phyloP scores from a whole-genome alignment of 2,113 vertebrate genomes.

The Stegostoma tigrinum region DNA sequence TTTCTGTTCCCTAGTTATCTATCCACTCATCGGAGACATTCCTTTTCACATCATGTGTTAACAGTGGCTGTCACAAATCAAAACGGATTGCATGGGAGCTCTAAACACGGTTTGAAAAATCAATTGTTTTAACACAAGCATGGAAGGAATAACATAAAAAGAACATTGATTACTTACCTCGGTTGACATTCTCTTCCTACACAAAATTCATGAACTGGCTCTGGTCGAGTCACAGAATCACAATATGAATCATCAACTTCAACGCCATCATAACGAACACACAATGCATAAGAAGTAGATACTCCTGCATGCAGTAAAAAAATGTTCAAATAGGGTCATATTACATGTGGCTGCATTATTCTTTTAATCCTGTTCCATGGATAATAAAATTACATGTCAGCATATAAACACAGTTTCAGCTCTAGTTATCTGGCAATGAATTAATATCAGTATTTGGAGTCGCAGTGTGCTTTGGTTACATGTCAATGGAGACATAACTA shows the following conservation, averaged over 20 bases:
- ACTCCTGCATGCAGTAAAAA: constrained; percentile 61
- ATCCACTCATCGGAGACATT: background rate
- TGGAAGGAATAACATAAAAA: background rate
- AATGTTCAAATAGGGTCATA: background rate
- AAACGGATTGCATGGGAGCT: background rate
- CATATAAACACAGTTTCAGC: background rate
- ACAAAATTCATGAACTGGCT: constrained; percentile 93
- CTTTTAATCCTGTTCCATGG: background rate
- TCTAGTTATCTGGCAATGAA: background rate
- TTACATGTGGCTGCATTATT: background rate
- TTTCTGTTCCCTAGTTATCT: background rate
- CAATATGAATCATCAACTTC: constrained; percentile 91
- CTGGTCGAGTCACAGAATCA: constrained; percentile 82
- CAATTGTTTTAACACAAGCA: background rate
- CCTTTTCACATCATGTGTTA: background rate
- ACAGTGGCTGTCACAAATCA: background rate
- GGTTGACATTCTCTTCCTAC: constrained; percentile 90
- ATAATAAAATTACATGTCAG: background rate
- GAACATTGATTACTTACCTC: constrained; percentile 58
- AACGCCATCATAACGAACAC: constrained; percentile 87
- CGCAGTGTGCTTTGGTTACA: background rate
- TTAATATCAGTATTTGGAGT: background rate
- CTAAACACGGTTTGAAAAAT: background rate
- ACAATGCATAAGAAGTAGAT: constrained; percentile 81
- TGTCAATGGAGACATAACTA: background rate